Percentiles rank a stretch among this genome's conserved stretches.
phyloP scores from a whole-genome alignment of 2,888 invertebrate species.

The Plemyria rubiginata region DNA sequence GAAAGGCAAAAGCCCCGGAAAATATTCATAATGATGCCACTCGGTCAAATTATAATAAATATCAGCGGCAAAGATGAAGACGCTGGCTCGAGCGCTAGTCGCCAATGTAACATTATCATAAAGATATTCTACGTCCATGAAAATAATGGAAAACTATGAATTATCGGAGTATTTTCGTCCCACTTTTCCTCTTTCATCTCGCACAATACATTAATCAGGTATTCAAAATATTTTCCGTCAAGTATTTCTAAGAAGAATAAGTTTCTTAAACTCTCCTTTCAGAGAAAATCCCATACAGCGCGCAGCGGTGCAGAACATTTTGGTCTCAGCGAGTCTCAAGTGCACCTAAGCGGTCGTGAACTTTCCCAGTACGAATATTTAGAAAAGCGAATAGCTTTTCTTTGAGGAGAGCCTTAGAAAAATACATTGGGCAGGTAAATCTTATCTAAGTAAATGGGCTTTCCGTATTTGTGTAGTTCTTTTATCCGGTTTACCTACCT shows the following conservation, averaged over 20 bases:
- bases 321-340: slow-evolving; percentile 55
- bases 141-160: slow-evolving; percentile 42
- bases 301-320: slow-evolving; percentile 62
- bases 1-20: slow-evolving; percentile 6
- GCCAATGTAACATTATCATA: slow-evolving; percentile 49
- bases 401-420: slow-evolving; percentile 38
- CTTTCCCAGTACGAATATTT: slow-evolving; percentile 49
- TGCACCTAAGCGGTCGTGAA: slow-evolving; percentile 63
- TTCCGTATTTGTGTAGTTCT: slow-evolving; percentile 33
- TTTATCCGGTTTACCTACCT: slow-evolving; percentile 25
- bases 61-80: slow-evolving; percentile 19
- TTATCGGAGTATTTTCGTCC: slow-evolving; percentile 21
- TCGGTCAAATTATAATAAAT: slow-evolving; percentile 25
- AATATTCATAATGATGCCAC: slow-evolving; percentile 26
- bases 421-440: slow-evolving; percentile 39
- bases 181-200: slow-evolving; percentile 30
- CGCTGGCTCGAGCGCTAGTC: slow-evolving; percentile 38
- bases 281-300: slow-evolving; percentile 54
- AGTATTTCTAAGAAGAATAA: slow-evolving; percentile 33
- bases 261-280: slow-evolving; percentile 49
- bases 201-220: slow-evolving; percentile 24
- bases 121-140: slow-evolving; percentile 50
- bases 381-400: slow-evolving; percentile 41
- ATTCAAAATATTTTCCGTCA: slow-evolving; percentile 28
- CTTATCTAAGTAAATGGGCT: slow-evolving; percentile 32